Percentiles rank a stretch among this genome's conserved stretches.
Evolutionary conservation across 2,888 invertebrate genomes (phyloP).

Genomic region (Sphinx pinastri): DNA sequence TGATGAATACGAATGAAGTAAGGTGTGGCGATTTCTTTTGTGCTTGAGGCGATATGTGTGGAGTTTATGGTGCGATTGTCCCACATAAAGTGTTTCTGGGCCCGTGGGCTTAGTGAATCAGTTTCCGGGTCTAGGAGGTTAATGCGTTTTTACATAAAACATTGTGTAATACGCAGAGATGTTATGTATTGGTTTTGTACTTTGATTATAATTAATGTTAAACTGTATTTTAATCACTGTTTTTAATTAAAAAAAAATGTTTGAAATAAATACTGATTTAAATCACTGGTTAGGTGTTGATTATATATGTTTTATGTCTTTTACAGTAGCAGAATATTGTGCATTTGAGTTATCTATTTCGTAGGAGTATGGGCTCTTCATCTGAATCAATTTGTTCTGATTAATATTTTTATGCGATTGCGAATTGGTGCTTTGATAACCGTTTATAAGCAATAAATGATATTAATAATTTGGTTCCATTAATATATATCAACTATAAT

Average conservation of each 20-base stretch:
- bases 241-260: too few species aligned
- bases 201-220: neutral
- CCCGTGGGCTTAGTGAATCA: slow-evolving; percentile 39
- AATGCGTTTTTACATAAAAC: slow-evolving; percentile 19
- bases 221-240: neutral
- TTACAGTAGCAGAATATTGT: too few species aligned
- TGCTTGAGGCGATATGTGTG: slow-evolving; percentile 45
- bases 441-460: too few species aligned
- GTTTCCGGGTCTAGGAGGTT: slow-evolving; percentile 26
- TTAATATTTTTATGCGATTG: too few species aligned
- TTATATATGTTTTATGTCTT: neutral
- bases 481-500: too few species aligned
- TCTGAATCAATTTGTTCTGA: too few species aligned
- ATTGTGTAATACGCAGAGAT: slow-evolving; percentile 5
- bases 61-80: slow-evolving; percentile 42
- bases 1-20: slow-evolving; percentile 73
- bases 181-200: neutral
- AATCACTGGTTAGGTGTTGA: neutral
- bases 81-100: slow-evolving; percentile 39
- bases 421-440: too few species aligned
- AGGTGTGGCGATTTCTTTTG: slow-evolving; percentile 68
- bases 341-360: too few species aligned
- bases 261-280: neutral
- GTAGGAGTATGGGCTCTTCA: too few species aligned
- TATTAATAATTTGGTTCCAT: too few species aligned